Evolutionary conservation across 1,140 invertebrate species (phyloP).

Genomic region (Archegozetes longisetosus): DNA sequence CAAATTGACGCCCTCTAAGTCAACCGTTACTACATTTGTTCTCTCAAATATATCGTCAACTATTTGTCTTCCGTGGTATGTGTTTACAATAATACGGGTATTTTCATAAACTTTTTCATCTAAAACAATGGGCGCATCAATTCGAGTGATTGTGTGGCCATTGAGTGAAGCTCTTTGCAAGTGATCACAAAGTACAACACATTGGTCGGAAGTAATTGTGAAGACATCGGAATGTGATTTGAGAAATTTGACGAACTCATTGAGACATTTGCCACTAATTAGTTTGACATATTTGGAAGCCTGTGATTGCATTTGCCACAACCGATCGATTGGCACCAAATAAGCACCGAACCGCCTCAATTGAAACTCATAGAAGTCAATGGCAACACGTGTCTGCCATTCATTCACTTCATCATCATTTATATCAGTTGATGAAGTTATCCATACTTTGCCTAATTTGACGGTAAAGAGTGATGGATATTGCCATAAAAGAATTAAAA

Average conservation of each 20-base stretch:
- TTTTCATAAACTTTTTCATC: not conserved
- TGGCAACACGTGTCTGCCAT: not conserved
- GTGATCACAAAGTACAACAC: not conserved
- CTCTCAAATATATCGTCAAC: not conserved
- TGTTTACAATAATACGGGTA: not conserved
- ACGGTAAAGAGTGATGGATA: constrained; percentile 2
- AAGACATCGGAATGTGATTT: not conserved
- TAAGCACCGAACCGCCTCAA: not conserved
- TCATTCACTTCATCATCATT: not conserved
- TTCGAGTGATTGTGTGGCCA: not conserved
- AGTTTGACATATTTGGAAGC: not conserved
- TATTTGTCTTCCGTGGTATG: not conserved
- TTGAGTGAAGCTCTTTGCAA: not conserved
- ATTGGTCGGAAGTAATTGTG: not conserved
- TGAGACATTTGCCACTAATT: not conserved
- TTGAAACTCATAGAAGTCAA: constrained; percentile 1
- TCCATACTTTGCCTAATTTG: not conserved
- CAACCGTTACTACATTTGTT: constrained; percentile 1
- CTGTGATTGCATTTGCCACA: not conserved
- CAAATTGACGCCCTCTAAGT: constrained; percentile 8
- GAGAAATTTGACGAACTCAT: not conserved
- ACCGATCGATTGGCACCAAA: not conserved
- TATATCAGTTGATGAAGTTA: not conserved
- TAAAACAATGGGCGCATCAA: not conserved
- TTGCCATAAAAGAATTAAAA: constrained; percentile 4